phyloP scores from a whole-genome alignment of 2,888 invertebrate species.

The Eremobia ochroleuca region DNA sequence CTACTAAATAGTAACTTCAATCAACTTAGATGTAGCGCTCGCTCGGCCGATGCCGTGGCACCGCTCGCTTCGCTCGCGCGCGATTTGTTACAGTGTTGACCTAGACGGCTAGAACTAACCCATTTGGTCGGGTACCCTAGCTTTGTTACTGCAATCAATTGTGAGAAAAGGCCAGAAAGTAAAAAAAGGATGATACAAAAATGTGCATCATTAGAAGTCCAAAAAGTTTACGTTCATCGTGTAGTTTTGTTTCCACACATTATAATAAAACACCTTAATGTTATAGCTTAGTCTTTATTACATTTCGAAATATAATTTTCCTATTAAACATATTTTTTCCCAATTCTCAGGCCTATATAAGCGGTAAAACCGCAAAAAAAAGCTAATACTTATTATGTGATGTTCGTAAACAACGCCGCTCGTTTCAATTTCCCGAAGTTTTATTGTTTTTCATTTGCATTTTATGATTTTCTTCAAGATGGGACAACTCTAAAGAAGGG shows the following conservation, averaged over 20 bases:
- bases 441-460: constrained; percentile 60
- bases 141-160: not conserved
- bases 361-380: constrained; percentile 7
- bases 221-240: not conserved
- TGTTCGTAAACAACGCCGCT: constrained; percentile 38
- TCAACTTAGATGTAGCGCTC: not conserved
- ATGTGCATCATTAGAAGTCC: not conserved
- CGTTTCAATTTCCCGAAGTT: constrained; percentile 50
- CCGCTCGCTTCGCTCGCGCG: not conserved
- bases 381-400: constrained; percentile 26
- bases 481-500: constrained; percentile 18
- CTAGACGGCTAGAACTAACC: not conserved
- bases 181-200: too few species aligned
- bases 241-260: too few species aligned
- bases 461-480: constrained; percentile 55
- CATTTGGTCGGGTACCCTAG: not conserved
- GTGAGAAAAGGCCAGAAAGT: not conserved
- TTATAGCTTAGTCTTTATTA: too few species aligned
- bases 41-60: not conserved
- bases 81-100: not conserved
- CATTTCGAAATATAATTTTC: too few species aligned
- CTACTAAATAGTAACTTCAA: not conserved
- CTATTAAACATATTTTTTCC: constrained; percentile 7
- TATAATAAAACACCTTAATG: too few species aligned
- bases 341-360: constrained; percentile 11